Evolutionary conservation across 2,113 vertebrate species (phyloP), one percentile per base, ranked within the genome.

Genomic region (Sus scrofa): DNA sequence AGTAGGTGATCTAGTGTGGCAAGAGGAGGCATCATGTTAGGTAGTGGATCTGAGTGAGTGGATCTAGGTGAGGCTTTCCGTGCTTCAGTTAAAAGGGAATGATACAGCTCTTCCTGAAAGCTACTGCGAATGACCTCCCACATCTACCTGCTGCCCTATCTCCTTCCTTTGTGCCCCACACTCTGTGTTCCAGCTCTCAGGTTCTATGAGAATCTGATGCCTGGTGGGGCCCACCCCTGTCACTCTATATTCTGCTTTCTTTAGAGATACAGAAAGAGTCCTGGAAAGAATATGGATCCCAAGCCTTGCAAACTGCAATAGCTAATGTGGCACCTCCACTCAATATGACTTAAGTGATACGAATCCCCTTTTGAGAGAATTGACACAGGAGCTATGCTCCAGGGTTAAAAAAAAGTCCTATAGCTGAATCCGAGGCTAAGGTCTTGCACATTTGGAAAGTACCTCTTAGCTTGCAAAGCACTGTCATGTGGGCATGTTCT

Each of bases 1-100:
- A 1, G 22, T 0, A 34, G 2, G 32, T 0, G 0, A 18, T 10
- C 34, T 24, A 30, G 16, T 16, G 8, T 1, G 2, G 56, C 22
- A 75, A 70, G 56, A 87, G 34, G 82, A 39, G 34, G 10, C 2
- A 9, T 34, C 7, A 30, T 50, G 24, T 14, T 16, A 27, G 58
- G 4, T 22, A 50, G 44, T 30, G 15, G 19, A 12, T 27, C 92
- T 60, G 30, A 62, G 24, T 0, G 0, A 37, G 70, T 3, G n/a
- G n/a, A n/a, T n/a, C n/a, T n/a, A 19, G 30, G 32, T 34, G 52
- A 71, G 32, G 0, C 56, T 62, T 44, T 73, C 71, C 39, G 2
- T 3, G 83, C 54, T 62, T 67, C 71, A 11, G 2, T 1, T 56
- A 44, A 50, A 74, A 77, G n/a, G 32, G 37, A 52, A 44, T 7